Evolutionary conservation across 2,113 vertebrate genomes (phyloP).

Genomic region (Brevimyrus niger): DNA sequence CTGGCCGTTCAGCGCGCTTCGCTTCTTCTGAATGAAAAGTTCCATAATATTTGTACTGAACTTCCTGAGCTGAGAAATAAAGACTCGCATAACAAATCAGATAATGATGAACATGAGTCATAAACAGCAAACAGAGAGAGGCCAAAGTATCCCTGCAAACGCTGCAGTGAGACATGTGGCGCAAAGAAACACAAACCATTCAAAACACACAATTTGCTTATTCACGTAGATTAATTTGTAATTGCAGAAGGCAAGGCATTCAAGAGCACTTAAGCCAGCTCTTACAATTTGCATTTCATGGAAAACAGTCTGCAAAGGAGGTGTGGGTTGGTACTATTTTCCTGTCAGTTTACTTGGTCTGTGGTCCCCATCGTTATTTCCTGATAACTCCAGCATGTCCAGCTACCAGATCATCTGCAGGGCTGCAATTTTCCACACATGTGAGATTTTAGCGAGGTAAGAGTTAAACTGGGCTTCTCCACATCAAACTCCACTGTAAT

Average conservation of each 20-base stretch:
- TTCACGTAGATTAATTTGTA: not conserved
- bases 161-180: not conserved
- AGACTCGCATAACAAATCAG: not conserved
- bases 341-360: not conserved
- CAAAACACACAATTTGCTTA: not conserved
- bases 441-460: not conserved
- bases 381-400: not conserved
- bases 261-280: not conserved
- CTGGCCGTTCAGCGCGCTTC: not conserved
- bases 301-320: not conserved
- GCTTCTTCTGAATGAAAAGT: not conserved
- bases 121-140: not conserved
- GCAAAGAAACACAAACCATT: not conserved
- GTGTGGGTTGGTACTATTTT: not conserved
- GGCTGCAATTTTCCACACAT: not conserved
- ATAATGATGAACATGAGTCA: not conserved
- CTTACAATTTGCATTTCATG: not conserved
- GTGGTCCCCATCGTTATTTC: not conserved
- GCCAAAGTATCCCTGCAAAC: not conserved
- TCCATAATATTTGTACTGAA: not conserved
- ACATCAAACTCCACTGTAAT: not conserved
- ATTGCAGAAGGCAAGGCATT: not conserved
- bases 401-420: not conserved
- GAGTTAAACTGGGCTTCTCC: constrained; percentile 1
- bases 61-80: not conserved